Base-by-base conservation (phyloP, 2,888 invertebrate genomes). In the Xestobium rufovillosum region DNA sequence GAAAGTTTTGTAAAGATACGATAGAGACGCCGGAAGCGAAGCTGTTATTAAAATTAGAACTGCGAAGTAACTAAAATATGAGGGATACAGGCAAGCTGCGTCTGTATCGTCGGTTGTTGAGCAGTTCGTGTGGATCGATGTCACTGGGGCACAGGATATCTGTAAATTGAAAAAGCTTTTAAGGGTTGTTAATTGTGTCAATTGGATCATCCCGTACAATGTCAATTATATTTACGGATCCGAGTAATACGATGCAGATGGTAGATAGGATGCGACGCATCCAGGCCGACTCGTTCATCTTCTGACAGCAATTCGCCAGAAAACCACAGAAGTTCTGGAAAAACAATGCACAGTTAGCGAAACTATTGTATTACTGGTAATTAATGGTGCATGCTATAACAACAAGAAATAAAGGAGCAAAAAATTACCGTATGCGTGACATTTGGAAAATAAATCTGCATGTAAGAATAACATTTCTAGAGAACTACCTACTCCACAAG, bases 51-150 rank as follows among this genome's bases (percentile, higher is more conserved):
- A 61, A 39, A 81, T 77, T 41, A 84, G 66, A 32, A 82, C 76
- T 32, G 75, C 74, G 59, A 80, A 79, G 60, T 80, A 77, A 46
- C 80, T 76, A 61, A 83, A 77, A 61, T 84, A 85, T 30, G 81
- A 80, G 26, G 84, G 83, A 60, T 79, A 80, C 23, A 76, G 67
- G 53, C 80, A 80, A 15, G 64, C 61, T 3, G 61, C 54, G 14
- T 65, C 59, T 39, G 66, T 63, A 31, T 61, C 62, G 15, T 55
- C 56, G 3, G 53, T 49, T 16, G 50, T 38, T 12, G 61, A 57
- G 45, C 62, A 63, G 39, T 63, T 64, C 33, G 53, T 51, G 32
- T 52, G 46, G 3, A 46, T 28, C 16, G 48, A 44, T 25, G 55
- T 56, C 13, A 52, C 36, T 31, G 53, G 50, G 15, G 53, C 56